Conservation (phyloP, 2,113 vertebrate genomes). For the Oncorhynchus mykiss region DNA sequence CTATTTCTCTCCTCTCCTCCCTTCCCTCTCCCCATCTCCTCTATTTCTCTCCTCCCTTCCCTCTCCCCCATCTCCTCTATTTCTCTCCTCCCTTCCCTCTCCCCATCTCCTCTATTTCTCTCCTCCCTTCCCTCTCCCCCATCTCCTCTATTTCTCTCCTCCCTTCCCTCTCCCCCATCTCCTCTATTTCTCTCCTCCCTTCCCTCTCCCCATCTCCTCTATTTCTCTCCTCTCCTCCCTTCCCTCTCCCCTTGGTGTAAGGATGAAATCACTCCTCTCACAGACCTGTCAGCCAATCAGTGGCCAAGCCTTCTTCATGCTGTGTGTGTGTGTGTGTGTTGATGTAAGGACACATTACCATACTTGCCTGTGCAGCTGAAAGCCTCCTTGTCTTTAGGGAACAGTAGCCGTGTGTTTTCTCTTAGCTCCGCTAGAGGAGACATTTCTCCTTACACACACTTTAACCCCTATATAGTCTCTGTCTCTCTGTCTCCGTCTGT, state of each 20-base stretch:
- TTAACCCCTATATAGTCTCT: conserved; percentile 8
- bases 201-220: no score
- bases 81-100: no score
- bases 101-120: no score
- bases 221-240: not conserved
- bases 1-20: no score
- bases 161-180: no score
- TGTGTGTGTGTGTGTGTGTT: conserved; percentile 10
- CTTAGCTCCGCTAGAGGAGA: conserved; percentile 40
- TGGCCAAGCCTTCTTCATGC: conserved; percentile 30
- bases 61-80: no score
- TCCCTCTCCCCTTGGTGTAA: conserved; percentile 17
- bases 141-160: fast-evolving
- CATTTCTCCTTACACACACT: conserved; percentile 19
- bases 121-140: no score
- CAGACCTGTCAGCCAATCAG: conserved; percentile 1
- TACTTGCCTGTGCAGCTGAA: conserved; percentile 46
- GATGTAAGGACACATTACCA: conserved; percentile 42
- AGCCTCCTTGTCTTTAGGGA: conserved; percentile 53
- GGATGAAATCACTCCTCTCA: conserved; percentile 18
- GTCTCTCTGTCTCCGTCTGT: no score
- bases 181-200: no score
- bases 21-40: no score
- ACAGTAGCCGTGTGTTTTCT: conserved; percentile 39
- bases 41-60: no score